These are phyloP conservation scores for Peromyscus californicus DNA, from an alignment of 2,113 vertebrate species.

Conservation along the genomic window DNA sequence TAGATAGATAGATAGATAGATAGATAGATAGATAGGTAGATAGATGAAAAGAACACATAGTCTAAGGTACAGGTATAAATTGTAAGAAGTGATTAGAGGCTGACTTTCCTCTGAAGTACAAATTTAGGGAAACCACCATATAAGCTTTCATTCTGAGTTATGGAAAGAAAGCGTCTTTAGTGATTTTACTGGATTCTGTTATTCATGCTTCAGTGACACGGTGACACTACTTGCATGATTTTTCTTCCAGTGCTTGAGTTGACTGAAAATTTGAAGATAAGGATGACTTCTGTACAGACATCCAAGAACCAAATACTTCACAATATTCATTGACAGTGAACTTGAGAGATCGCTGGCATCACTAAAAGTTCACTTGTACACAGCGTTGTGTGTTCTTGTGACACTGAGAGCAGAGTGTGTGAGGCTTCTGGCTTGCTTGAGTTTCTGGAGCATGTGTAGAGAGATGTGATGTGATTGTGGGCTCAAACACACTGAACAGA, in stretches of 20 bases:
- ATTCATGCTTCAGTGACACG: neutral
- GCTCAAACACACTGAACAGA: neutral
- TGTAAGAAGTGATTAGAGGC: slow-evolving; percentile 37
- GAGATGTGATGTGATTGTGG: neutral
- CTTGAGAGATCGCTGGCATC: neutral
- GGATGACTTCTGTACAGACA: neutral
- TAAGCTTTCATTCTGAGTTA: slow-evolving; percentile 12
- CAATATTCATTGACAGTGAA: slow-evolving; percentile 13
- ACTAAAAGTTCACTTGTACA: neutral
- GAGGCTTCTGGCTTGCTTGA: neutral
- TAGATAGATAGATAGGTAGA: too few species aligned
- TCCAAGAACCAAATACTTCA: slow-evolving; percentile 52
- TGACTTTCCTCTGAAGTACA: slow-evolving; percentile 1
- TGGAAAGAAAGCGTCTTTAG: neutral
- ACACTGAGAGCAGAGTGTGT: neutral
- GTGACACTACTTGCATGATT: neutral
- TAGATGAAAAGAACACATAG: neutral
- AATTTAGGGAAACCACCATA: slow-evolving; percentile 26
- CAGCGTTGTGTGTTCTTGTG: neutral
- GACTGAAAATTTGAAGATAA: slow-evolving; percentile 44
- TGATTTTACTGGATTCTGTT: neutral
- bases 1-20: neutral
- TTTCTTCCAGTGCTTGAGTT: slow-evolving; percentile 29
- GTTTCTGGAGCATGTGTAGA: neutral
- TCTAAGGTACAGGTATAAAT: slow-evolving; percentile 23